These are phyloP conservation scores for Rhagophthalmus giganteus DNA, from an alignment of 2,888 invertebrate species.

Conservation along the genomic window DNA sequence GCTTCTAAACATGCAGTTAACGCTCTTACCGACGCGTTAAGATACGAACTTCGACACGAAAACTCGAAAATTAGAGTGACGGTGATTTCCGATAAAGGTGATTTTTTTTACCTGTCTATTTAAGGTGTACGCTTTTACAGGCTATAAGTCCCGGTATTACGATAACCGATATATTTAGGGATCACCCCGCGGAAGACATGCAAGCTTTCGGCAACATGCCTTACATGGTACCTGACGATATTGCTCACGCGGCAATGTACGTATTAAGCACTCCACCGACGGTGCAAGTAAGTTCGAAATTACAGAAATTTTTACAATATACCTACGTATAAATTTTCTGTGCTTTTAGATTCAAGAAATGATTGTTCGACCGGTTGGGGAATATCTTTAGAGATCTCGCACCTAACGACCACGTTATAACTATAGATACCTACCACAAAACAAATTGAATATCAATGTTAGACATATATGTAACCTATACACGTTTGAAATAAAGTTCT, in stretches of 20 bases:
- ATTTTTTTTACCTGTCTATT: no score
- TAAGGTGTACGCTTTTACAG: slow-evolving; percentile 9
- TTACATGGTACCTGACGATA: slow-evolving; percentile 14
- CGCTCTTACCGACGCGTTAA: slow-evolving; percentile 9
- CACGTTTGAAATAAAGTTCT: no score
- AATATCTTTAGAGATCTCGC: not conserved
- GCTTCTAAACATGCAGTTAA: slow-evolving; percentile 19
- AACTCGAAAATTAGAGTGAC: slow-evolving; percentile 23
- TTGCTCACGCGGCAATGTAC: slow-evolving; percentile 18
- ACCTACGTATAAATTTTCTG: no score
- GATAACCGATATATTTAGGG: slow-evolving; percentile 16
- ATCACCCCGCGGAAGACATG: slow-evolving; percentile 14
- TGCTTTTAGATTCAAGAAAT: slow-evolving; percentile 1
- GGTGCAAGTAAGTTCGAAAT: slow-evolving; percentile 11
- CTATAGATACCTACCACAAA: no score
- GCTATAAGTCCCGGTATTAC: slow-evolving; percentile 20
- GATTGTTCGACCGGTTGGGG: not conserved
- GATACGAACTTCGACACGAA: slow-evolving; percentile 12
- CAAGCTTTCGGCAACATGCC: slow-evolving; percentile 9
- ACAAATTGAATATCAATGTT: no score
- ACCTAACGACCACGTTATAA: not conserved
- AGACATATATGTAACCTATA: no score
- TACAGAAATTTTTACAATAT: no score
- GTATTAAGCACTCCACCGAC: slow-evolving; percentile 19
- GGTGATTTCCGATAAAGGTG: slow-evolving; percentile 4